Conservation (phyloP, 2,888 invertebrate species). For the Orthonevra nobilis region DNA sequence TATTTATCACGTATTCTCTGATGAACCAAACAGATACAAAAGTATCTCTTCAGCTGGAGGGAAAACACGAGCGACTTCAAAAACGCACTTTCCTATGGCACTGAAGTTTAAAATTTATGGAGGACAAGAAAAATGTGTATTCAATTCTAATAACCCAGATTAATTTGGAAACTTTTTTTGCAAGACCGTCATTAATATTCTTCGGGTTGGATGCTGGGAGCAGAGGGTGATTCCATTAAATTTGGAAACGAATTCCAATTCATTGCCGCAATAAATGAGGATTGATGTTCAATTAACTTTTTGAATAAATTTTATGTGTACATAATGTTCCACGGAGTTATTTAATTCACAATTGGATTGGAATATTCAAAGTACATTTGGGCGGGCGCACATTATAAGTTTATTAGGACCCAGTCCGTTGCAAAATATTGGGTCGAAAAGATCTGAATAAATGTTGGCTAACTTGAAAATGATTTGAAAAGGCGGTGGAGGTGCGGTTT, state of each 20-base stretch:
- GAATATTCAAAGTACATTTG: no score
- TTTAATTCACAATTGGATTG: background rate
- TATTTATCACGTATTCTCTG: slow-evolving; percentile 32
- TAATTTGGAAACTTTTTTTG: slow-evolving; percentile 52
- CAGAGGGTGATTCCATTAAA: slow-evolving; percentile 24
- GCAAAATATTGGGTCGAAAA: no score
- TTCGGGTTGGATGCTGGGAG: slow-evolving; percentile 13
- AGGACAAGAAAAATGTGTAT: slow-evolving; percentile 40
- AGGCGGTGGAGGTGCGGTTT: no score
- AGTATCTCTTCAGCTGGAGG: no score
- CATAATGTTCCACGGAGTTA: background rate
- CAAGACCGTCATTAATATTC: slow-evolving; percentile 56
- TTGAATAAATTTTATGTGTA: slow-evolving; percentile 43
- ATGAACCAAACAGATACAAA: slow-evolving; percentile 55
- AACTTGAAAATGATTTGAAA: no score
- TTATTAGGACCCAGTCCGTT: no score
- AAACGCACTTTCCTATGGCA: slow-evolving; percentile 9
- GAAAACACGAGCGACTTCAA: no score
- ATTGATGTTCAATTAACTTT: slow-evolving; percentile 60
- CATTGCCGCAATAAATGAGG: slow-evolving; percentile 46
- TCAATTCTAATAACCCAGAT: slow-evolving; percentile 52
- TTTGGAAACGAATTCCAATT: slow-evolving; percentile 36
- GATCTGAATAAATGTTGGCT: no score
- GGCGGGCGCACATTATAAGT: no score
- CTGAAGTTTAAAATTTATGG: slow-evolving; percentile 46